phyloP scores from a whole-genome alignment of 2,113 vertebrate species.

The Corythornis cristatus region DNA sequence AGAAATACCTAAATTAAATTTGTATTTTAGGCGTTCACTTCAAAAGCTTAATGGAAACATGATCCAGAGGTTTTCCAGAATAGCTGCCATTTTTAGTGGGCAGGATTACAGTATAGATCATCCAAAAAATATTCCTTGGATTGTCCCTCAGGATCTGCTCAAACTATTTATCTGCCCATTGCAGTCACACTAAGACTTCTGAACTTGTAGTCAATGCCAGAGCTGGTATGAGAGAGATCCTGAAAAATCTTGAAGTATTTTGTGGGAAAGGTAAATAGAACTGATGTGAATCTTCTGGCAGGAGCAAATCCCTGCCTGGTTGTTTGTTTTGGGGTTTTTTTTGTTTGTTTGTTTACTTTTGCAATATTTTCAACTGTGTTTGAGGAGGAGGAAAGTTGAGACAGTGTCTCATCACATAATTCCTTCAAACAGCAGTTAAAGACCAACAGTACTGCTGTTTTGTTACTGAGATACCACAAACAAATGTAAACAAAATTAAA shows the following conservation, averaged over 20 bases:
- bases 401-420: background rate
- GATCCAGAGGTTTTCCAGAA: background rate
- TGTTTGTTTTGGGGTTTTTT: background rate
- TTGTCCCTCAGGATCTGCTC: background rate
- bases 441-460: background rate
- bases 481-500: background rate
- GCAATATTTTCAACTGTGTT: constrained; percentile 2
- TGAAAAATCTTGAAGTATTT: constrained; percentile 14
- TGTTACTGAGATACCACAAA: constrained; percentile 25
- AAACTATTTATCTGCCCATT: background rate
- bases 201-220: rapidly evolving
- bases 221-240: background rate
- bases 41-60: background rate
- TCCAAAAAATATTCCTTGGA: background rate
- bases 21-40: background rate
- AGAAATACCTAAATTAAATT: background rate
- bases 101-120: background rate
- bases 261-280: constrained; percentile 6
- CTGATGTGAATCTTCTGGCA: background rate
- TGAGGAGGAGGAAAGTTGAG: constrained; percentile 7
- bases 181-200: background rate
- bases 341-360: constrained; percentile 30
- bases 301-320: background rate
- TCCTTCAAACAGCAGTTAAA: constrained; percentile 18
- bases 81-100: background rate